Conservation (phyloP, 2,113 vertebrate species). For the Microcebus ravelobensis region DNA sequence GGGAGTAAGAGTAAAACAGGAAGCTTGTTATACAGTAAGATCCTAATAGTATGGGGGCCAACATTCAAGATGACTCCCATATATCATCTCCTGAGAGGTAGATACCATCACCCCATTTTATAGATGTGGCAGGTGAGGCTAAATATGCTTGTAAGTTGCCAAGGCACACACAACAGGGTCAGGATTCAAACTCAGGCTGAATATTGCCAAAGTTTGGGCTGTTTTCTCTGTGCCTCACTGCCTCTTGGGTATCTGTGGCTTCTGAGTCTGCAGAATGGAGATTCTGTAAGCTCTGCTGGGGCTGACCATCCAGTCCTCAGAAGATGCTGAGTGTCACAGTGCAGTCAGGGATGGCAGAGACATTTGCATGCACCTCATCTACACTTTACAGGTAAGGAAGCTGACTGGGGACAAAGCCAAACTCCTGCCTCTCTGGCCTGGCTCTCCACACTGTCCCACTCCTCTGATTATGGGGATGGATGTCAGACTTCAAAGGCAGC, state of each 20-base stretch:
- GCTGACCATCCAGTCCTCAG: neutral
- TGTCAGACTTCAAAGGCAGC: conserved; percentile 78
- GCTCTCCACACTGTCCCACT: neutral
- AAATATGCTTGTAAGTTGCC: neutral
- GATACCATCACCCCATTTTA: neutral
- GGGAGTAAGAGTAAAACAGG: neutral
- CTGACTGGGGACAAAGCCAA: neutral
- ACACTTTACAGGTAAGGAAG: conserved; percentile 8
- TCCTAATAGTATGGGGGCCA: neutral
- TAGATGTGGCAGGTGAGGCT: neutral
- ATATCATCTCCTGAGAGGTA: neutral
- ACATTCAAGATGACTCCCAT: neutral
- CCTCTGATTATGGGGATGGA: conserved; percentile 63
- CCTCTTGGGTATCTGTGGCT: neutral
- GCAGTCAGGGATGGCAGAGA: neutral
- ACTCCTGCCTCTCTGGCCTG: neutral
- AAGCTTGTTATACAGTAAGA: neutral
- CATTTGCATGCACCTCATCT: neutral
- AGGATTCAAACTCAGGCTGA: neutral
- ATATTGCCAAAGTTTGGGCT: neutral
- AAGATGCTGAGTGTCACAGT: neutral
- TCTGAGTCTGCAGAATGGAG: neutral
- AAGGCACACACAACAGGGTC: neutral
- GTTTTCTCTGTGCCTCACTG: neutral
- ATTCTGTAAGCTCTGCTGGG: neutral